Base-by-base conservation (phyloP, 2,113 vertebrate species). In the Albula glossodonta region DNA sequence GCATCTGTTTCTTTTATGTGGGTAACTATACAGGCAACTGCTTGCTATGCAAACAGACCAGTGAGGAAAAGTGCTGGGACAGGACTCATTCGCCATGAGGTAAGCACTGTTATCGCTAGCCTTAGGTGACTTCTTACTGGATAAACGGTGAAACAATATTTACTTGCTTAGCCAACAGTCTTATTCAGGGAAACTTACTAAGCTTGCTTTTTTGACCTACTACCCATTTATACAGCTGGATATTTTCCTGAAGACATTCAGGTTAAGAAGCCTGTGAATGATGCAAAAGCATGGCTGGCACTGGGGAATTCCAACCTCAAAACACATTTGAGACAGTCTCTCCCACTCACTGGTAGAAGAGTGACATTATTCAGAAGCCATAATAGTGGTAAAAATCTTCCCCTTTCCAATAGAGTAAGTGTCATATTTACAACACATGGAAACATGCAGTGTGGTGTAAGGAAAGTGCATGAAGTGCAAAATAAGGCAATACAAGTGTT, bases 1-100 rank as follows among this genome's bases (percentile, higher is more conserved):
- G 92, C 89, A 87, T 92, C 89, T 52, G 91, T 86, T 88, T 85
- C 90, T 93, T 87, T 94, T 93, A 88, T 94, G 91, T 87, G 88
- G 91, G 88, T 92, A 91, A 91, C 87, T 91, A 90, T 92, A 86
- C 90, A 60, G 89, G 88, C 89, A 92, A 90, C 87, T 89, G 90
- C 88, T 91, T 78, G 74, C 88, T 93, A 90, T 89, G 85, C 89
- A 94, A 93, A 94, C 10, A 74, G 22, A 22, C 22, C 92, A 94
- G 91, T 79, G 53, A 50, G 83, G 48, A 4, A 94, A 95, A 95
- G 89, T 93, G 95, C 95, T 96, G 94, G 94, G 93, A 86, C 89
- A 90, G 90, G 88, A 88, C 19, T 86, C 88, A 87, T 89, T 91
- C 86, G 50, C 86, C 89, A 92, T 93, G 90, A 93, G 89, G 90